Evolutionary conservation across 2,888 invertebrate species (phyloP), one percentile per base, ranked within the genome.

Genomic region (Sminthurides aquaticus): DNA sequence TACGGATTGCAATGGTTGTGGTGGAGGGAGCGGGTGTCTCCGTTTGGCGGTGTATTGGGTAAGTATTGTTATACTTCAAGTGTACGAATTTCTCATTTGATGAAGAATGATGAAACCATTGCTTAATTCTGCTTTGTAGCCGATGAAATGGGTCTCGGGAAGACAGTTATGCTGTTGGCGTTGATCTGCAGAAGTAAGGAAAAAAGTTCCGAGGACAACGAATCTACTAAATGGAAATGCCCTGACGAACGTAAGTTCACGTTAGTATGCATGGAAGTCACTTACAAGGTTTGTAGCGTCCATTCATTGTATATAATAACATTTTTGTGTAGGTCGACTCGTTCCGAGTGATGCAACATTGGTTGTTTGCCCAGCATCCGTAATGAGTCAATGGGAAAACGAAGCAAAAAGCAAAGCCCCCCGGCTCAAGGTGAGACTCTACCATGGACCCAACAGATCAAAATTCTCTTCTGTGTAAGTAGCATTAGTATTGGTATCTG

Each of bases 291-390:
- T n/a, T n/a, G n/a, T n/a, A n/a, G n/a, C n/a, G n/a, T n/a, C n/a
- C n/a, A n/a, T n/a, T n/a, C n/a, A n/a, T n/a, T n/a, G n/a, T n/a
- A n/a, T n/a, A n/a, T n/a, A n/a, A n/a, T n/a, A n/a, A n/a, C n/a
- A n/a, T n/a, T n/a, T n/a, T 34, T 34, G 15, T 34, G 15, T 15
- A 34, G 62, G 26, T 27, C 62, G 65, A 3, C 60, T 75, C 1
- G 71, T 75, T 49, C 69, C 71, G 0, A 72, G 75, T 22, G 59
- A 88, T 15, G 87, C 88, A 24, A 91, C 90, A 0, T 81, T 98
- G n/a, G 87, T 98, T 0, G 85, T 98, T 1, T 93, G 94, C 76
- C 96, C 96, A 0, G 93, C 96, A 1, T 91, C 91, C 54, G 83
- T 98, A 57, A 80, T 97, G 64, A 85, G 87, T 72, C 97, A 98